Evolutionary conservation across 2,888 invertebrate species (phyloP).

Genomic region (Lydus trimaculatus): DNA sequence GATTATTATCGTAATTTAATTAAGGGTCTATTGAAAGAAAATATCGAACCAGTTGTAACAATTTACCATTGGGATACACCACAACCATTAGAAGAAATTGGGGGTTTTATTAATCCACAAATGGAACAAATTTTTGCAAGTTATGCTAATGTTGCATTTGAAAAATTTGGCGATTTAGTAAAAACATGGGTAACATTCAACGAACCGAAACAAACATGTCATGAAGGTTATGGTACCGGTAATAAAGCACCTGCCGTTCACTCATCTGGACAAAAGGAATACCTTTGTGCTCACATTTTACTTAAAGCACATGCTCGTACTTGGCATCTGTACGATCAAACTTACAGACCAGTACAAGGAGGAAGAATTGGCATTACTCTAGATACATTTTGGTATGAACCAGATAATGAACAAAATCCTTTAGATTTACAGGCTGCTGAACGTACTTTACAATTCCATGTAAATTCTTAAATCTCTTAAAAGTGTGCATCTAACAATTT

Average conservation of each 20-base stretch:
- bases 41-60: slow-evolving; percentile 63
- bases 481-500: neutral
- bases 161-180: slow-evolving; percentile 47
- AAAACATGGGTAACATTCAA: slow-evolving; percentile 65
- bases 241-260: slow-evolving; percentile 54
- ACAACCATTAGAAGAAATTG: slow-evolving; percentile 60
- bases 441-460: slow-evolving; percentile 49
- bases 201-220: slow-evolving; percentile 56
- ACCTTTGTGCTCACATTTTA: slow-evolving; percentile 69
- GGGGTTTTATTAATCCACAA: slow-evolving; percentile 67
- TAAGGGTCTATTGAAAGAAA: slow-evolving; percentile 68
- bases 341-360: slow-evolving; percentile 58
- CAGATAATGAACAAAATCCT: slow-evolving; percentile 55
- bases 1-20: slow-evolving; percentile 78
- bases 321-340: slow-evolving; percentile 68
- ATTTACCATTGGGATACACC: slow-evolving; percentile 55
- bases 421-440: slow-evolving; percentile 63
- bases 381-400: slow-evolving; percentile 63
- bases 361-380: slow-evolving; percentile 66
- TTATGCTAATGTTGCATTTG: slow-evolving; percentile 62
- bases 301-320: slow-evolving; percentile 71
- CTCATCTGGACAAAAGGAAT: slow-evolving; percentile 64
- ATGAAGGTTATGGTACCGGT: slow-evolving; percentile 40
- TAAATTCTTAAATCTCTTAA: slow-evolving; percentile 1
- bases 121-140: slow-evolving; percentile 64